Evolutionary conservation across 2,113 vertebrate genomes (phyloP).

Genomic region (Capricornis sumatraensis): DNA sequence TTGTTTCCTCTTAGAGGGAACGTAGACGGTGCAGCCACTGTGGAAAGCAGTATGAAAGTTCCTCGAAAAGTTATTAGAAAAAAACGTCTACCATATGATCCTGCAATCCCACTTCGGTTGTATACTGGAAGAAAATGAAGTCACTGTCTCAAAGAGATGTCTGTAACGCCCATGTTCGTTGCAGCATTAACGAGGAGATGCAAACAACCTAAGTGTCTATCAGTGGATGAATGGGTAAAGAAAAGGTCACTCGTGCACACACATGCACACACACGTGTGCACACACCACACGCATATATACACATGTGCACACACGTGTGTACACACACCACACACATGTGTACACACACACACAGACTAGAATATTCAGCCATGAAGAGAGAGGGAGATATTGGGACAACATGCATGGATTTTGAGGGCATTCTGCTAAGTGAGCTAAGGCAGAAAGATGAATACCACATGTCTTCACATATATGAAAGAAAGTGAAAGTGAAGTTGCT

Average conservation of each 20-base stretch:
- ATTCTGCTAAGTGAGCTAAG: background rate
- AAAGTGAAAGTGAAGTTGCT: accelerated
- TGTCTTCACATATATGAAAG: background rate
- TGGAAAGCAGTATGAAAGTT: background rate
- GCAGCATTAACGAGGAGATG: background rate
- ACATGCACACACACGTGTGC: background rate
- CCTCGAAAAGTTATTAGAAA: background rate
- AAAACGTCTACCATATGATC: background rate
- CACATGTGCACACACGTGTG: background rate
- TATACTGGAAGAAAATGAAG: background rate
- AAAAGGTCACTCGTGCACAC: background rate
- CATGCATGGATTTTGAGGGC: background rate
- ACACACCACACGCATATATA: accelerated
- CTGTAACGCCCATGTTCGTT: background rate
- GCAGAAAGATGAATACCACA: background rate
- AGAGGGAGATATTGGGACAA: background rate
- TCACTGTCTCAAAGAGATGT: background rate
- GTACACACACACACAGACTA: background rate
- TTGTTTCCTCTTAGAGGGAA: background rate
- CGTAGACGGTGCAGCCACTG: background rate
- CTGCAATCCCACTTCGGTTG: background rate
- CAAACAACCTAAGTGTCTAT: background rate
- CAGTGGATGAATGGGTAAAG: background rate
- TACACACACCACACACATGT: background rate
- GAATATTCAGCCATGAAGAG: background rate